phyloP scores from a whole-genome alignment of 2,888 invertebrate genomes.

The Agrotis segetum region DNA sequence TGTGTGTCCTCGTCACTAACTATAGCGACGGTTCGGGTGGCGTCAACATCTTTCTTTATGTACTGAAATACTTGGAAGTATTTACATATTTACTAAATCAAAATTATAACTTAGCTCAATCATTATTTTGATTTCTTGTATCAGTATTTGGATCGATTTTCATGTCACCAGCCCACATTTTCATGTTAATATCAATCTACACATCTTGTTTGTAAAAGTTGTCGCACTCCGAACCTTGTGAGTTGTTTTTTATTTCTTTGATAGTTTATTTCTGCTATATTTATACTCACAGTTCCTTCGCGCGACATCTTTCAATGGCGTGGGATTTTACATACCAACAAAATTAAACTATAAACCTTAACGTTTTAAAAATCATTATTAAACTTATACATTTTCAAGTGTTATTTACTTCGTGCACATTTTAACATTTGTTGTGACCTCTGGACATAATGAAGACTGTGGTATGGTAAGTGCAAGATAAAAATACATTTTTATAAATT shows the following conservation, averaged over 20 bases:
- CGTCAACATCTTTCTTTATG: slow-evolving; percentile 61
- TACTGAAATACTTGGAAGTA: slow-evolving; percentile 28
- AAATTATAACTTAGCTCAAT: slow-evolving; percentile 14
- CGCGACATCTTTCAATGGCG: slow-evolving; percentile 64
- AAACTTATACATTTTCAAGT: slow-evolving; percentile 58
- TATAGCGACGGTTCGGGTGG: slow-evolving; percentile 66
- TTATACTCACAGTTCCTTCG: slow-evolving; percentile 45
- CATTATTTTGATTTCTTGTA: slow-evolving; percentile 9
- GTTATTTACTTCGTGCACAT: slow-evolving; percentile 65
- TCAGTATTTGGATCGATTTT: slow-evolving; percentile 67
- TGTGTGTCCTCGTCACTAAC: slow-evolving; percentile 71
- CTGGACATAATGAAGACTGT: slow-evolving; percentile 63
- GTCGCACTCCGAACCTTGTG: slow-evolving; percentile 66
- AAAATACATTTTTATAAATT: slow-evolving; percentile 62
- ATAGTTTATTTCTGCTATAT: slow-evolving; percentile 28
- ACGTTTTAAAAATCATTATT: slow-evolving; percentile 54
- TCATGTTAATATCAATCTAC: slow-evolving; percentile 73
- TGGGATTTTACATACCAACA: slow-evolving; percentile 63
- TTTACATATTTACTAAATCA: background rate
- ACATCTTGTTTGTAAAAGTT: slow-evolving; percentile 78
- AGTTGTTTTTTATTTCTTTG: slow-evolving; percentile 12
- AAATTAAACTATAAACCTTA: slow-evolving; percentile 57
- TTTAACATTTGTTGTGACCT: slow-evolving; percentile 65
- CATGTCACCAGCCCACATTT: slow-evolving; percentile 69
- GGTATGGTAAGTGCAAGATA: slow-evolving; percentile 67